Conservation (phyloP, 2,888 invertebrate species). For the Lithophane leautieri region DNA sequence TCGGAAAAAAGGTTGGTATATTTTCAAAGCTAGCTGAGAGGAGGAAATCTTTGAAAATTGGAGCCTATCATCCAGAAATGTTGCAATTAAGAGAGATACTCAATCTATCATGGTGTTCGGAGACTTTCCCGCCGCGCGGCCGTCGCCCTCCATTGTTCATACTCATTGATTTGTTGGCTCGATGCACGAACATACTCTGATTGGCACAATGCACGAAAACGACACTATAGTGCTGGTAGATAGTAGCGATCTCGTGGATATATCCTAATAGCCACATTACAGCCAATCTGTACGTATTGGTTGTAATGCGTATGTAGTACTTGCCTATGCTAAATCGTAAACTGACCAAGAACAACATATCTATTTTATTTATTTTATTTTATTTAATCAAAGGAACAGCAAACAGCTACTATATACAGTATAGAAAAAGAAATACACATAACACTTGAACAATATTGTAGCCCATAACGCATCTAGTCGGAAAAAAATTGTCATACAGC, state of each 20-base stretch:
- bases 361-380: too few species aligned
- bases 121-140: conserved; percentile 45
- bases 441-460: too few species aligned
- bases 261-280: background rate
- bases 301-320: background rate
- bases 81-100: conserved; percentile 1
- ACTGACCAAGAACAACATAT: background rate
- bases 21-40: background rate
- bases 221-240: background rate
- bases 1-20: background rate
- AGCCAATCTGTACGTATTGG: background rate
- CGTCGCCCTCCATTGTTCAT: conserved; percentile 48
- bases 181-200: conserved; percentile 46
- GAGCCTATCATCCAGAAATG: background rate
- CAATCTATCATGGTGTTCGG: conserved; percentile 39
- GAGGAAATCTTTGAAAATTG: background rate
- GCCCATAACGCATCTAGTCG: too few species aligned
- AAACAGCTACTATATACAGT: too few species aligned
- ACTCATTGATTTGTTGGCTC: conserved; percentile 52
- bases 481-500: background rate
- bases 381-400: too few species aligned
- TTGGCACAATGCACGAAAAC: conserved; percentile 30
- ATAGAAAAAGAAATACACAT: too few species aligned
- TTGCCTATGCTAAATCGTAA: background rate
- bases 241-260: background rate